Conservation (phyloP, 2,797 vertebrate genomes). For the Zenarchopterus dispar region DNA sequence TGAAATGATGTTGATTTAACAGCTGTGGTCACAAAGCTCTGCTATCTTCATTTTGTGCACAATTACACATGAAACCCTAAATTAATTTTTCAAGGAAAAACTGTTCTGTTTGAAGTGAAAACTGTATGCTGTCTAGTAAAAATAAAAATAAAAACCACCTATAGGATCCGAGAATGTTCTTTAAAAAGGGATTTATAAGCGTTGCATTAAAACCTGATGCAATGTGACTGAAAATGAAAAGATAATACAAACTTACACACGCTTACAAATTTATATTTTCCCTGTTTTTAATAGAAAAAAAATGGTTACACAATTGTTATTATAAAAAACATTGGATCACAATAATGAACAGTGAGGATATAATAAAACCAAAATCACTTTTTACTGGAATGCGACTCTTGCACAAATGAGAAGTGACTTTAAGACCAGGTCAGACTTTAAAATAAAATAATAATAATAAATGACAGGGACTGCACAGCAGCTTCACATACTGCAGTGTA, state of each 20-base stretch:
- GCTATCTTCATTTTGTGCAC: too few relatives aligned
- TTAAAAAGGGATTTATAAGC: too few relatives aligned
- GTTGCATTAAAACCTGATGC: not conserved
- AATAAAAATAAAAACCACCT: too few relatives aligned
- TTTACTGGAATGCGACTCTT: constrained; percentile 23
- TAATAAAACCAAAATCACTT: constrained; percentile 35
- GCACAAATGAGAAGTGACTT: constrained; percentile 34
- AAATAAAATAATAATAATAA: constrained; percentile 35
- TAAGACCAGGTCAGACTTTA: constrained; percentile 31
- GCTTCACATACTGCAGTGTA: constrained; percentile 35
- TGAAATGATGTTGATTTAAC: too few relatives aligned
- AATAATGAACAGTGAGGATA: constrained; percentile 46
- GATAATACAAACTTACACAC: not conserved
- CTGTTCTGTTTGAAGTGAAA: too few relatives aligned
- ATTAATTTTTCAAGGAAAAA: too few relatives aligned
- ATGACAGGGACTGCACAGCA: constrained; percentile 46
- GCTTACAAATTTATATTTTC: constrained; percentile 21
- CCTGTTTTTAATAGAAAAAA: constrained; percentile 70
- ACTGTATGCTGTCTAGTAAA: too few relatives aligned
- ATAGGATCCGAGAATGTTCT: too few relatives aligned
- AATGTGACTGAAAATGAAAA: not conserved
- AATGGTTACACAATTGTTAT: constrained; percentile 61
- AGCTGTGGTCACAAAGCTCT: too few relatives aligned
- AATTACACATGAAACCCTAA: too few relatives aligned
- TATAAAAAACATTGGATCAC: constrained; percentile 68